Percentiles rank a stretch among this genome's conserved stretches.
Evolutionary conservation across 2,797 vertebrate genomes (phyloP).

Genomic region (Pagetopsis macropterus): DNA sequence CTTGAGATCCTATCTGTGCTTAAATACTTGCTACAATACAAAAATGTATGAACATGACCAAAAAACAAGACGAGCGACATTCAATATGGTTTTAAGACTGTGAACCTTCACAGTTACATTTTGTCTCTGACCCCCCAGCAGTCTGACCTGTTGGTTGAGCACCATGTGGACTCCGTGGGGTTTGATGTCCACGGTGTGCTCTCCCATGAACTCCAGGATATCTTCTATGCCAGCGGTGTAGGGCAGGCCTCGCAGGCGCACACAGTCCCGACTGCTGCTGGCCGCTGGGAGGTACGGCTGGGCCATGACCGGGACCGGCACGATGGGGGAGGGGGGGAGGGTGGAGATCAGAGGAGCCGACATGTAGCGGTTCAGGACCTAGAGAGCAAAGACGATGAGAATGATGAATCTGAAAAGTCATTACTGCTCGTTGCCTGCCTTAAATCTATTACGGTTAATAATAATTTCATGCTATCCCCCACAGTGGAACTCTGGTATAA

Average conservation of each 20-base stretch:
- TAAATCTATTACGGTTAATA: background rate
- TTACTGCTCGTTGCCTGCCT: background rate
- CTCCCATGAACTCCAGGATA: slow-evolving; percentile 95
- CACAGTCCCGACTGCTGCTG: slow-evolving; percentile 87
- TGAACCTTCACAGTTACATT: too few species aligned
- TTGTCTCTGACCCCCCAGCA: too few species aligned
- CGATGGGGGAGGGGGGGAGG: slow-evolving; percentile 88
- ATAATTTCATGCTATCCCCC: background rate
- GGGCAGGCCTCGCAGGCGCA: slow-evolving; percentile 92
- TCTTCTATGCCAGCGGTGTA: slow-evolving; percentile 96
- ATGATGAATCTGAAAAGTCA: background rate
- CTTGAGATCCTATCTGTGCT: too few species aligned
- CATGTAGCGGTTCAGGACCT: slow-evolving; percentile 96
- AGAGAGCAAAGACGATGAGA: background rate
- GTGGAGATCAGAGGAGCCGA: slow-evolving; percentile 93
- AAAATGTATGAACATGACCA: too few species aligned
- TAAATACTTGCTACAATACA: too few species aligned
- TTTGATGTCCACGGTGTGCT: slow-evolving; percentile 93
- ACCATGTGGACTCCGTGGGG: slow-evolving; percentile 98
- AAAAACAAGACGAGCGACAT: too few species aligned
- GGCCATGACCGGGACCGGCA: slow-evolving; percentile 85
- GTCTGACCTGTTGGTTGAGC: slow-evolving; percentile 94
- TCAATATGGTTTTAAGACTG: too few species aligned
- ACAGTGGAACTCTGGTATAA: background rate
- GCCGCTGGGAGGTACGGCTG: slow-evolving; percentile 88